Evolutionary conservation across 1,140 invertebrate species (phyloP).

Genomic region (Gryllus bimaculatus): DNA sequence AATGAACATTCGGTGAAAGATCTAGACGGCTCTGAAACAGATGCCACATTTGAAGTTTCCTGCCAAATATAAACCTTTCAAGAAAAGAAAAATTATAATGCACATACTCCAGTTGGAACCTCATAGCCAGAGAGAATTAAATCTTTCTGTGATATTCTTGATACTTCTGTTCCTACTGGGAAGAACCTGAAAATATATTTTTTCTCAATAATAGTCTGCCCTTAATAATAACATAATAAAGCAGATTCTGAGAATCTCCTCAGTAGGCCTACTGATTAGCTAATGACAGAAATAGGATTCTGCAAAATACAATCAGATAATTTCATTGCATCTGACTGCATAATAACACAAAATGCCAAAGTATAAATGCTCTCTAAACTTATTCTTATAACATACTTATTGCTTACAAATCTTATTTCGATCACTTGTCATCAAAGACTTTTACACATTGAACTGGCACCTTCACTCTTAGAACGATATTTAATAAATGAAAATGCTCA

Average conservation of each 20-base stretch:
- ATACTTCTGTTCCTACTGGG: constrained; percentile 43
- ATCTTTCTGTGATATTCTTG: constrained; percentile 39
- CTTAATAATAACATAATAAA: not conserved
- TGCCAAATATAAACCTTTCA: no score
- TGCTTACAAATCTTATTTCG: no score
- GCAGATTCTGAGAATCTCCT: not conserved
- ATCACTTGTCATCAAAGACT: no score
- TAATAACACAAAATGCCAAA: not conserved
- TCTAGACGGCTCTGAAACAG: constrained; percentile 42
- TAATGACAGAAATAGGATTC: not conserved
- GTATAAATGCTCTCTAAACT: no score
- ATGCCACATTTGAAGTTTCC: not conserved
- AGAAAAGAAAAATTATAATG: constrained; percentile 17
- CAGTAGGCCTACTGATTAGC: not conserved
- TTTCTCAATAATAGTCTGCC: not conserved
- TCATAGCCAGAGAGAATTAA: constrained; percentile 37
- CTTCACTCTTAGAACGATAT: no score
- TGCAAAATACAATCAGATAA: not conserved
- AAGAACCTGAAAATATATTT: constrained; percentile 29
- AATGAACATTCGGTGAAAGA: constrained; percentile 39
- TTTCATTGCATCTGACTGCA: not conserved
- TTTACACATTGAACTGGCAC: no score
- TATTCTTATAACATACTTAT: no score
- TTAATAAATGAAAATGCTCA: no score
- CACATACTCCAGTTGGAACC: constrained; percentile 44